Percentiles rank a stretch among this genome's conserved stretches.
These are phyloP conservation scores for Pterostichus madidus DNA, from an alignment of 2,888 invertebrate species.

Conservation along the genomic window DNA sequence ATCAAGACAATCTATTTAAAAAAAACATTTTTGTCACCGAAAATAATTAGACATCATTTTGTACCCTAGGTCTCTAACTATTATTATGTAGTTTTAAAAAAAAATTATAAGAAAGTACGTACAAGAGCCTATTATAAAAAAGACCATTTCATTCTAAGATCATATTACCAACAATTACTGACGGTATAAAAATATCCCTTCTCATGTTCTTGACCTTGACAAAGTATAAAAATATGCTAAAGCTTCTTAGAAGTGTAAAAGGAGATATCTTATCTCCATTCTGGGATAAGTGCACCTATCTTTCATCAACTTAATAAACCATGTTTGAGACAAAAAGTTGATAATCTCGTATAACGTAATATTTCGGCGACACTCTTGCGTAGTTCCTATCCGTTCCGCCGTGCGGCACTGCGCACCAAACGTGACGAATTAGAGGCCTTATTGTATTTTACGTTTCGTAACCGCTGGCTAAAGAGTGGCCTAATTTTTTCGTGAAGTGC, in stretches of 20 bases:
- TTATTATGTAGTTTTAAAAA: no score
- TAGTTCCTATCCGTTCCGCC: slow-evolving; percentile 41
- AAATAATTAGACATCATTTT: no score
- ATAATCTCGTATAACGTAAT: slow-evolving; percentile 33
- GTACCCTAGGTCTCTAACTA: no score
- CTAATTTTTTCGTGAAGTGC: slow-evolving; percentile 54
- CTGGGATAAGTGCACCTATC: slow-evolving; percentile 19
- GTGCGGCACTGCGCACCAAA: slow-evolving; percentile 20
- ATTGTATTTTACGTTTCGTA: slow-evolving; percentile 33
- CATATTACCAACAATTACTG: slow-evolving; percentile 12
- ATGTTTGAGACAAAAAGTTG: slow-evolving; percentile 25
- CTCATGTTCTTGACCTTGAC: slow-evolving; percentile 12
- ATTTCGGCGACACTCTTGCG: slow-evolving; percentile 25
- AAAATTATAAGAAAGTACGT: no score
- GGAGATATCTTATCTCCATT: slow-evolving; percentile 7
- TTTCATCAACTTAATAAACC: slow-evolving; percentile 17
- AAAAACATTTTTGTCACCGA: no score
- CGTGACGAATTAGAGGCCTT: slow-evolving; percentile 45
- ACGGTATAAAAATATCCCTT: slow-evolving; percentile 1
- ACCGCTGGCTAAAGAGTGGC: slow-evolving; percentile 24
- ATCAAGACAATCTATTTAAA: no score
- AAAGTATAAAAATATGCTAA: not conserved
- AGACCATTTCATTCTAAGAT: not conserved
- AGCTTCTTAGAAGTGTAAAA: not conserved
- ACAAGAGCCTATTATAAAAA: slow-evolving; percentile 1